phyloP scores from a whole-genome alignment of 2,113 vertebrate genomes.

The Apaloderma vittatum region DNA sequence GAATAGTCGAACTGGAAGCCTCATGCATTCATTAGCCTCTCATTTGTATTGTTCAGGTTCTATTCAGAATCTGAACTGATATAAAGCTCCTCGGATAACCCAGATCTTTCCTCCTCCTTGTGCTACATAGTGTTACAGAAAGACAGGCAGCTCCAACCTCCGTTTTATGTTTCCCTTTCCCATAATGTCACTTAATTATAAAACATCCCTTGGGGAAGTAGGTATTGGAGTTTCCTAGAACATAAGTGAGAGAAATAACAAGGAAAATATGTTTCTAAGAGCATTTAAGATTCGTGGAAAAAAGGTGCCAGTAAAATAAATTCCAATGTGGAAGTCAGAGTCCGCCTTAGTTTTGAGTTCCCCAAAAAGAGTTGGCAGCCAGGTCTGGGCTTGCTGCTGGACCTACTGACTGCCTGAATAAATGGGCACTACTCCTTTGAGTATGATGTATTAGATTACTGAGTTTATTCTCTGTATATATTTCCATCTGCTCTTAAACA shows the following conservation, averaged over 20 bases:
- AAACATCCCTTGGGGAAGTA: neutral
- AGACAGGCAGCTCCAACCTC: neutral
- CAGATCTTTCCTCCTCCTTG: neutral
- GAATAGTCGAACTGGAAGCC: neutral
- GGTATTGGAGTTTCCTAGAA: neutral
- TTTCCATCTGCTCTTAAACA: neutral
- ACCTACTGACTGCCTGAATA: neutral
- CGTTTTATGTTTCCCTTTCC: neutral
- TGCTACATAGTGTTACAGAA: neutral
- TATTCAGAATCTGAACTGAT: neutral
- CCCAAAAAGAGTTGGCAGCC: neutral
- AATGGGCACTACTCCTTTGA: neutral
- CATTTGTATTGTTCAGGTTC: neutral
- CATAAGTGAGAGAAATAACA: neutral
- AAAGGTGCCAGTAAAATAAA: neutral
- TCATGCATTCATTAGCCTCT: neutral
- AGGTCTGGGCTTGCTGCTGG: neutral
- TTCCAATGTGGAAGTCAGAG: neutral
- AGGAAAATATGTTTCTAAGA: neutral
- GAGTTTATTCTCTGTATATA: neutral
- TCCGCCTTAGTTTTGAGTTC: neutral
- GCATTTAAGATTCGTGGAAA: neutral
- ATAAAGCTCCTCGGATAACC: rapidly evolving
- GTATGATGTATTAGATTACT: neutral
- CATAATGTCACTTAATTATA: neutral